Evolutionary conservation across 2,888 invertebrate genomes (phyloP).

Genomic region (Eupithecia subfuscata): DNA sequence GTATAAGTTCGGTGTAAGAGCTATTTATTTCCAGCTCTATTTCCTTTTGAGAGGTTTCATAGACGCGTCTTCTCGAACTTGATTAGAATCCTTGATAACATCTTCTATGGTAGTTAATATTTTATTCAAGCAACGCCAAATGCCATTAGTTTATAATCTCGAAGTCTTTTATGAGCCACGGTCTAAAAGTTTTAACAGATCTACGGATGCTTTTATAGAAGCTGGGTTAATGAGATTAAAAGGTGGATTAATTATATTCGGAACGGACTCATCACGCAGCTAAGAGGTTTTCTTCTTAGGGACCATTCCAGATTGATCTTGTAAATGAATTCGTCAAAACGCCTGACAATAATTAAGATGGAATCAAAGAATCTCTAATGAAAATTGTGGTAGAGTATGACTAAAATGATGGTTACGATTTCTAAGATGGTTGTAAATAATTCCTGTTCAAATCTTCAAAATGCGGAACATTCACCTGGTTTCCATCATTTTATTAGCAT

Average conservation of each 20-base stretch:
- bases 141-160: slow-evolving; percentile 8
- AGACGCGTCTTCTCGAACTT: slow-evolving; percentile 52
- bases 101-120: slow-evolving; percentile 37
- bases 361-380: slow-evolving; percentile 45
- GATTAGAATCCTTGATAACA: slow-evolving; percentile 53
- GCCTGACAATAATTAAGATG: slow-evolving; percentile 58
- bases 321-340: slow-evolving; percentile 66
- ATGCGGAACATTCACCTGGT: slow-evolving; percentile 31
- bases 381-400: background rate
- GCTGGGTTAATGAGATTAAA: slow-evolving; percentile 55
- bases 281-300: slow-evolving; percentile 56
- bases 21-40: slow-evolving; percentile 81
- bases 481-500: slow-evolving; percentile 57
- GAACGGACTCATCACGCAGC: slow-evolving; percentile 58
- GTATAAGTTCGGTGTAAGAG: slow-evolving; percentile 75
- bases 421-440: background rate
- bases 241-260: slow-evolving; percentile 68
- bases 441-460: slow-evolving; percentile 7
- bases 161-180: background rate
- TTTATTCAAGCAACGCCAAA: background rate
- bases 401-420: background rate
- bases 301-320: slow-evolving; percentile 61
- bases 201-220: slow-evolving; percentile 21
- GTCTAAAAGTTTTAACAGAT: background rate
- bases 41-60: slow-evolving; percentile 70